Evolutionary conservation across 2,797 vertebrate genomes (phyloP).

Genomic region (Lithobates pipiens): DNA sequence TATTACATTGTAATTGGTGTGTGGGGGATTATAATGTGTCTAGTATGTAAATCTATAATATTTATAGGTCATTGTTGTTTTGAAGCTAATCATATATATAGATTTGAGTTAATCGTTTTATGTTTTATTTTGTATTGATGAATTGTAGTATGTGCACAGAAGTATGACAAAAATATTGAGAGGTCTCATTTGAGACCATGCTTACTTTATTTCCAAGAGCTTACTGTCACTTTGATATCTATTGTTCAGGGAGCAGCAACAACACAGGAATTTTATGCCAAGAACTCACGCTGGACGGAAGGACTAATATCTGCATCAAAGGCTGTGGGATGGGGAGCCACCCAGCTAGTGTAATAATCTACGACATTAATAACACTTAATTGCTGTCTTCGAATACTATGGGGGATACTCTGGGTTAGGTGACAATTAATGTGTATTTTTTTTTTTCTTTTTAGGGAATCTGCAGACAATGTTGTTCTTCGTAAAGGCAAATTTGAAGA

Average conservation of each 20-base stretch:
- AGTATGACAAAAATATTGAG: no score
- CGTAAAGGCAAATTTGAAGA: slow-evolving; percentile 95
- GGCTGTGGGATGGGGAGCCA: slow-evolving; percentile 97
- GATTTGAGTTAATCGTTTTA: not conserved
- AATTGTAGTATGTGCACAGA: not conserved
- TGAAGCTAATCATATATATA: no score
- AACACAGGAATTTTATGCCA: slow-evolving; percentile 94
- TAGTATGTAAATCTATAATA: not conserved
- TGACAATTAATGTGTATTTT: not conserved
- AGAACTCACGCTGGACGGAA: slow-evolving; percentile 97
- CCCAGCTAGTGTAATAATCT: slow-evolving; percentile 92
- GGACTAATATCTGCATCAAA: slow-evolving; percentile 98
- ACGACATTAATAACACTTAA: slow-evolving; percentile 51
- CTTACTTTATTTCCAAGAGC: no score
- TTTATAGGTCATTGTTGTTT: not conserved
- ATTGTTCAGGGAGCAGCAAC: slow-evolving; percentile 88
- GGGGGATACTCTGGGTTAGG: not conserved
- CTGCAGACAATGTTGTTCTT: slow-evolving; percentile 94
- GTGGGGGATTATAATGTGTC: no score
- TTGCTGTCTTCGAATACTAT: not conserved
- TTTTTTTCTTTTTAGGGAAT: slow-evolving; percentile 77
- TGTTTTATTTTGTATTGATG: no score
- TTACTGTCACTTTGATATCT: not conserved
- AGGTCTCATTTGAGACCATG: no score
- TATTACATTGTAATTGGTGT: no score